Base-by-base conservation (phyloP, 2,113 vertebrate genomes). In the Corythornis cristatus region DNA sequence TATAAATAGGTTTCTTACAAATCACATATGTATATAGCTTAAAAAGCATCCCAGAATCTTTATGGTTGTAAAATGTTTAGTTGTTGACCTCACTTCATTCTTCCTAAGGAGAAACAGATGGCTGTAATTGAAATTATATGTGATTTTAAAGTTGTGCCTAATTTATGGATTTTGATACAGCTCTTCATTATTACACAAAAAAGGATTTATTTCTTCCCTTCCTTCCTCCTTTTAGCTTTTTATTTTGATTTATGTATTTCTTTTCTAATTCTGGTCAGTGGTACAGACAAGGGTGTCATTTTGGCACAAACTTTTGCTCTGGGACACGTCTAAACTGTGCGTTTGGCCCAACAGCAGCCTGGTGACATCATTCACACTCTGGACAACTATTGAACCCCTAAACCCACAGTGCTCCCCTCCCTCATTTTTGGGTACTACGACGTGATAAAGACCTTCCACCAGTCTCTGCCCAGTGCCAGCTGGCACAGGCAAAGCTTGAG, bases 61-160 rank as follows among this genome's bases (percentile, higher is more conserved):
- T 81, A 91, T 20, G 57, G 79, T 14, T 92, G 37, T 76, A 74
- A 93, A 91, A 93, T 54, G 60, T 88, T 92, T 82, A 81, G 71
- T 26, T 93, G 78, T 91, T 93, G 95, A 94, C 87, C 87, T 94
- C 72, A 78, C 78, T 88, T 86, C 78, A 70, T 88, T 93, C 50
- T 82, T 96, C 60, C 91, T 83, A 86, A 95, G 88, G 83, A 93
- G 95, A 97, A 95, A 95, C 95, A 96, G 95, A 94, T 96, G 96
- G 62, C 56, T 88, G 68, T 93, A 94, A 96, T 74, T 93, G 90
- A 96, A 95, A 93, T 91, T 80, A 90, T 78, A 90, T 89, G 76
- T 93, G 92, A 89, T 88, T 93, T 91, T 91, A 77, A 96, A 77
- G 68, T 89, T 91, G 29, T 53, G 78, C 51, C 60, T 96, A 74